Evolutionary conservation across 2,797 vertebrate species (phyloP).

Genomic region (Gallinago solitaria): DNA sequence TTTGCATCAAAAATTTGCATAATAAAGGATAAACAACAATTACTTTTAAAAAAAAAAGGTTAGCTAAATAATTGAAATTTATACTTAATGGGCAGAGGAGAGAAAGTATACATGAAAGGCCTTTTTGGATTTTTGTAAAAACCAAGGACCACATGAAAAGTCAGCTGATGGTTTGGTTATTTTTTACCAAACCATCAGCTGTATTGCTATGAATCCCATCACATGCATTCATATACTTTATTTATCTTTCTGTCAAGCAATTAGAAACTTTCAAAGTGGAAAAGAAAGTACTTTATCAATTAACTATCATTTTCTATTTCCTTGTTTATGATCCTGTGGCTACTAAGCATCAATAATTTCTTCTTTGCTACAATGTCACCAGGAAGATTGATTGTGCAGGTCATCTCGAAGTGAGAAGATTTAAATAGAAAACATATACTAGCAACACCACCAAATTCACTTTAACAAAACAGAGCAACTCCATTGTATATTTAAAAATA

Average conservation of each 20-base stretch:
- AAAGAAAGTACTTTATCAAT: constrained; percentile 88
- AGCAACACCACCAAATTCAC: constrained; percentile 83
- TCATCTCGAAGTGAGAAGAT: constrained; percentile 87
- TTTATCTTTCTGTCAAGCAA: constrained; percentile 23
- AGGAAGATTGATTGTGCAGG: constrained; percentile 89
- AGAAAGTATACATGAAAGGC: background rate
- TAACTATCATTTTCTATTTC: constrained; percentile 91
- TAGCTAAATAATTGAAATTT: constrained; percentile 26
- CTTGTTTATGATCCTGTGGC: constrained; percentile 87
- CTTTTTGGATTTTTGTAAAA: background rate
- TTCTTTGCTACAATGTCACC: constrained; percentile 86
- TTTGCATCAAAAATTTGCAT: constrained; percentile 33
- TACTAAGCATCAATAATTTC: constrained; percentile 90
- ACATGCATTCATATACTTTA: background rate
- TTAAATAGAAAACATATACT: constrained; percentile 90
- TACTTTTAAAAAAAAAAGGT: background rate
- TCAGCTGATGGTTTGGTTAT: background rate
- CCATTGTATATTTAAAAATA: constrained; percentile 30
- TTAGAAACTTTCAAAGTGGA: constrained; percentile 70
- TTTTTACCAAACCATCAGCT: background rate
- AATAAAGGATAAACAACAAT: constrained; percentile 34
- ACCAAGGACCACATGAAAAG: constrained; percentile 26
- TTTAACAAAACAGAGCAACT: constrained; percentile 66
- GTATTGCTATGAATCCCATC: background rate
- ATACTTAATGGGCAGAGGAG: background rate